Evolutionary conservation across 2,888 invertebrate species (phyloP).

Genomic region (Temnothorax unifasciatus): DNA sequence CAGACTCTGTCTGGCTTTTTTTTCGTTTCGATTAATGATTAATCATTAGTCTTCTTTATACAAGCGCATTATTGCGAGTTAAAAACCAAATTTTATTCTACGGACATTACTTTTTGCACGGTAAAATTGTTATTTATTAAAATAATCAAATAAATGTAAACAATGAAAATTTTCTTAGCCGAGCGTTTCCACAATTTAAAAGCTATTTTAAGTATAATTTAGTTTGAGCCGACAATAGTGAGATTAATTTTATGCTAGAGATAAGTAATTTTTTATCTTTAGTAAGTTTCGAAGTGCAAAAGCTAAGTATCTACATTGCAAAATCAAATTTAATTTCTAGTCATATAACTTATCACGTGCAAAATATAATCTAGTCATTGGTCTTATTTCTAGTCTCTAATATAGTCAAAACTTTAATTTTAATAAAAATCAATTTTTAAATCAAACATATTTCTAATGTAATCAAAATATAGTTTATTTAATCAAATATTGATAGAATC

Average conservation of each 20-base stretch:
- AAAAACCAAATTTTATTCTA: not conserved
- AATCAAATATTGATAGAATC: conserved; percentile 35
- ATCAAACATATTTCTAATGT: not conserved
- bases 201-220: conserved; percentile 50
- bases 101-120: not conserved
- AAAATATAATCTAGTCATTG: not conserved
- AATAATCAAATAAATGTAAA: conserved; percentile 16
- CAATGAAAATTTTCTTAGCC: conserved; percentile 51
- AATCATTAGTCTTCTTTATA: not conserved
- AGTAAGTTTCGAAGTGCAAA: conserved; percentile 28
- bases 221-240: conserved; percentile 67
- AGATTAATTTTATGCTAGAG: conserved; percentile 69
- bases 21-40: conserved; percentile 21
- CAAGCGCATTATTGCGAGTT: conserved; percentile 32
- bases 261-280: conserved; percentile 12
- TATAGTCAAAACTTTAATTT: not conserved
- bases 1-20: not conserved
- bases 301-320: not conserved
- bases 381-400: not conserved
- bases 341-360: not conserved
- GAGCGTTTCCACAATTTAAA: conserved; percentile 34
- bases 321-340: conserved; percentile 51
- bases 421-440: not conserved
- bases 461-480: not conserved
- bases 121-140: conserved; percentile 1